phyloP scores from a whole-genome alignment of 1,140 invertebrate genomes.

The Triops cancriformis region DNA sequence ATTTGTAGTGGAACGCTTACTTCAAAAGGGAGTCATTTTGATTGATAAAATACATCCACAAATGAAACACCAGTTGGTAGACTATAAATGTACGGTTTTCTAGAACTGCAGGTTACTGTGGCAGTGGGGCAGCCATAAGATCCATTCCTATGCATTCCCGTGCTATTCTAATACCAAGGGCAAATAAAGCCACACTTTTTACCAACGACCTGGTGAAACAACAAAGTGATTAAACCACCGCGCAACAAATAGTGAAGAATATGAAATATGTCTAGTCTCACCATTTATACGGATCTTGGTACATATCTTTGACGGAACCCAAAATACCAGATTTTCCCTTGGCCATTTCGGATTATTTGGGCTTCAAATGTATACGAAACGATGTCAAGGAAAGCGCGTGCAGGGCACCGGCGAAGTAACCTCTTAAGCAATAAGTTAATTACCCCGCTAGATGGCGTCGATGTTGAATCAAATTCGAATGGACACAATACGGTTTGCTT shows the following conservation, averaged over 20 bases:
- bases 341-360: conserved; percentile 41
- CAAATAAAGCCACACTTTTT: conserved; percentile 30
- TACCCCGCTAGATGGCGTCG: background rate
- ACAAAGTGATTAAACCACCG: background rate
- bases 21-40: background rate
- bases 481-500: background rate
- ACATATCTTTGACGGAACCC: conserved; percentile 27
- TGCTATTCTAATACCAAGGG: conserved; percentile 30
- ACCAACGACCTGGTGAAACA: conserved; percentile 30
- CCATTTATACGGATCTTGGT: conserved; percentile 30
- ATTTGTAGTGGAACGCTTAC: conserved; percentile 10
- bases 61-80: conserved; percentile 9
- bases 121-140: conserved; percentile 29
- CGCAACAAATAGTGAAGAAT: background rate
- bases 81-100: background rate
- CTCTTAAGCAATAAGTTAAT: background rate
- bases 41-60: conserved; percentile 18
- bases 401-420: background rate
- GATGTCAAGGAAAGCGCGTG: conserved; percentile 39
- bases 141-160: conserved; percentile 30
- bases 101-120: background rate
- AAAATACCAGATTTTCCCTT: conserved; percentile 30
- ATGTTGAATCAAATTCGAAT: background rate
- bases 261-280: background rate
- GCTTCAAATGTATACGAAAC: conserved; percentile 53